phyloP scores from a whole-genome alignment of 2,888 invertebrate species.

The Drosophila neotestacea region DNA sequence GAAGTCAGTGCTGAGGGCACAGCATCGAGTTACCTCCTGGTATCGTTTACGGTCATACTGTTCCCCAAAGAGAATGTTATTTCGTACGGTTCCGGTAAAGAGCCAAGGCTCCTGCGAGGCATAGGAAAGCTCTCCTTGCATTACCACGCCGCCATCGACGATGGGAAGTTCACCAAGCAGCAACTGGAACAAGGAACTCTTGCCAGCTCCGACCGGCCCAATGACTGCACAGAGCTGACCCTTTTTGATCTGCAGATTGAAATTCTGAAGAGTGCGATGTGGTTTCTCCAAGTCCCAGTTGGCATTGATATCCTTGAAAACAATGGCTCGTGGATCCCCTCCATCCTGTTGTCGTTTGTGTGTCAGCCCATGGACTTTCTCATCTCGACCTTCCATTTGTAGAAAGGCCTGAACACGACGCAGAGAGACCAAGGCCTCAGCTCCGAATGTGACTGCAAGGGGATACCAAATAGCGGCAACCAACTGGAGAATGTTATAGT shows the following conservation, averaged over 20 bases:
- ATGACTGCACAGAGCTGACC: conserved; percentile 92
- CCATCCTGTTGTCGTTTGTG: conserved; percentile 71
- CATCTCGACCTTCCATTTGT: conserved; percentile 86
- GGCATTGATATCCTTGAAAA: conserved; percentile 85
- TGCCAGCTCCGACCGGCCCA: conserved; percentile 95
- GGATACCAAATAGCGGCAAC: conserved; percentile 88
- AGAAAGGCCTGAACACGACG: conserved; percentile 87
- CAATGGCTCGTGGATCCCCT: conserved; percentile 80
- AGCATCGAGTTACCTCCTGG: conserved; percentile 86
- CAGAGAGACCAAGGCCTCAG: conserved; percentile 87
- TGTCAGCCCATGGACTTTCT: conserved; percentile 76
- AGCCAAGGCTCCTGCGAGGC: conserved; percentile 90
- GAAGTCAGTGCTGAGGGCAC: conserved; percentile 83
- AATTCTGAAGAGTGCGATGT: conserved; percentile 86
- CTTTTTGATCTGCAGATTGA: conserved; percentile 87
- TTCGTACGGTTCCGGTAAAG: conserved; percentile 88
- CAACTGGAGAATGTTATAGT: conserved; percentile 90
- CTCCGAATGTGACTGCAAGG: conserved; percentile 86
- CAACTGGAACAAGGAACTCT: conserved; percentile 86
- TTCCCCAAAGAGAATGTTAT: conserved; percentile 92
- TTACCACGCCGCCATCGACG: conserved; percentile 85
- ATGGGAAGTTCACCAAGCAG: conserved; percentile 88
- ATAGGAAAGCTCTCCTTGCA: conserved; percentile 87
- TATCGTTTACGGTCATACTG: conserved; percentile 88
- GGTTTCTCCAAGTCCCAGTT: conserved; percentile 86